A percentile compares a stretch with the other conserved stretches of the same genome.
Conservation (phyloP, 2,797 vertebrate species). For the Acrossocheilus fasciatus region DNA sequence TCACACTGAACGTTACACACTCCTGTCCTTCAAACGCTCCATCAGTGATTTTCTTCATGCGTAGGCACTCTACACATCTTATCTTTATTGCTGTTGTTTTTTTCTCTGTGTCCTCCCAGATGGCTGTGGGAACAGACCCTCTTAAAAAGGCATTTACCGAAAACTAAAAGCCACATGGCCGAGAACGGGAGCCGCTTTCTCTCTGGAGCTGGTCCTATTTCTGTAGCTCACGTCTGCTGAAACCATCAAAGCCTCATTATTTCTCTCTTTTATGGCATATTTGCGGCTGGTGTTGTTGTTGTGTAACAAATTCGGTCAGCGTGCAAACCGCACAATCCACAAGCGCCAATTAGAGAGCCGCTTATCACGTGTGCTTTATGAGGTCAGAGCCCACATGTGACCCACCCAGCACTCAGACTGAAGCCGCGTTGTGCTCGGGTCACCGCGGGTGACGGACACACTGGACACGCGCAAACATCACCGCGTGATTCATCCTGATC, state of each 20-base stretch:
- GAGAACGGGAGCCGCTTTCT: neutral
- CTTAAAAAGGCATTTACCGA: constrained; percentile 40
- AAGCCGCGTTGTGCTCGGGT: neutral
- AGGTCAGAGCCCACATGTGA: neutral
- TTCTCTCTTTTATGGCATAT: constrained; percentile 28
- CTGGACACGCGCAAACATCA: neutral
- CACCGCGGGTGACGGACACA: neutral
- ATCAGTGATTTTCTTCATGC: neutral
- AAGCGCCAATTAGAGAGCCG: constrained; percentile 22
- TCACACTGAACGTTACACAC: neutral
- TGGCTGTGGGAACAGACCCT: constrained; percentile 11
- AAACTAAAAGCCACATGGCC: constrained; percentile 24
- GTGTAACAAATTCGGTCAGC: neutral
- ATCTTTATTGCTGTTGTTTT: neutral
- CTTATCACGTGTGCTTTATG: constrained; percentile 6
- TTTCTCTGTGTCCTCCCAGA: neutral
- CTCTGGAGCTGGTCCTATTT: neutral
- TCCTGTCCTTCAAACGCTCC: neutral
- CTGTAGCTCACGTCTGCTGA: neutral
- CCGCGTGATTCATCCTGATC: constrained; percentile 7
- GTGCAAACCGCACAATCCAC: constrained; percentile 41
- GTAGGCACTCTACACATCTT: neutral
- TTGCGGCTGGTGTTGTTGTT: constrained; percentile 25
- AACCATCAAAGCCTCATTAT: constrained; percentile 11
- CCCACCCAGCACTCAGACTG: neutral